These are phyloP conservation scores for Conchocele bisecta DNA, from an alignment of 2,888 invertebrate genomes.

Conservation along the genomic window DNA sequence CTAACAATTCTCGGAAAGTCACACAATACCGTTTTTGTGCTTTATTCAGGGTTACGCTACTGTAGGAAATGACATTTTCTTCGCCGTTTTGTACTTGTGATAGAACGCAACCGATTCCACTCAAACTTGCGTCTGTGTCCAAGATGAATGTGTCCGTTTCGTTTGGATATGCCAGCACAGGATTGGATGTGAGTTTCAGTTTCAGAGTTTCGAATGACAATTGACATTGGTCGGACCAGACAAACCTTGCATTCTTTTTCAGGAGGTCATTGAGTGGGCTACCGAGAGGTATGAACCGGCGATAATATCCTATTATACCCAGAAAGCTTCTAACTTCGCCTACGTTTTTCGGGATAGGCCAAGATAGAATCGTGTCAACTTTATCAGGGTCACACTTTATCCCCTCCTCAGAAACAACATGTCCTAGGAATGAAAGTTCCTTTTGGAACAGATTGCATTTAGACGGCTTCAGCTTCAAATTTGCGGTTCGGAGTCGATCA, in stretches of 20 bases:
- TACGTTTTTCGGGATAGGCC: slow-evolving; percentile 9
- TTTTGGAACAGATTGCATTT: slow-evolving; percentile 57
- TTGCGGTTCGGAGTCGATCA: slow-evolving; percentile 38
- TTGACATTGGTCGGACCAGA: slow-evolving; percentile 39
- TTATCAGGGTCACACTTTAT: slow-evolving; percentile 15
- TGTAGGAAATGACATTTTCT: slow-evolving; percentile 59
- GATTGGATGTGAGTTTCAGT: slow-evolving; percentile 19
- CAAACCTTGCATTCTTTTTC: slow-evolving; percentile 27
- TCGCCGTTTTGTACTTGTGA: slow-evolving; percentile 54
- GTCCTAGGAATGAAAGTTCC: slow-evolving; percentile 31
- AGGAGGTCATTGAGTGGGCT: slow-evolving; percentile 23
- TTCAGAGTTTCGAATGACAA: slow-evolving; percentile 43
- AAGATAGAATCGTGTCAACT: background rate
- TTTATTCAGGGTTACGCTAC: slow-evolving; percentile 46
- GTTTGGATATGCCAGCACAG: slow-evolving; percentile 45
- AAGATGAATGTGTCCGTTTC: slow-evolving; percentile 39
- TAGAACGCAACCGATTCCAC: slow-evolving; percentile 57
- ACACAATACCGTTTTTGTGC: slow-evolving; percentile 49
- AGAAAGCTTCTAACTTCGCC: slow-evolving; percentile 19
- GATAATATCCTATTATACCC: slow-evolving; percentile 34
- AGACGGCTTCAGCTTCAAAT: slow-evolving; percentile 58
- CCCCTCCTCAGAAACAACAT: slow-evolving; percentile 4
- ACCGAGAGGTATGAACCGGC: slow-evolving; percentile 33
- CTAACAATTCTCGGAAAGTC: slow-evolving; percentile 50
- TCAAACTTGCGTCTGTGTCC: slow-evolving; percentile 62